Evolutionary conservation across 2,797 vertebrate genomes (phyloP).

Genomic region (Spinus olivaceus): DNA sequence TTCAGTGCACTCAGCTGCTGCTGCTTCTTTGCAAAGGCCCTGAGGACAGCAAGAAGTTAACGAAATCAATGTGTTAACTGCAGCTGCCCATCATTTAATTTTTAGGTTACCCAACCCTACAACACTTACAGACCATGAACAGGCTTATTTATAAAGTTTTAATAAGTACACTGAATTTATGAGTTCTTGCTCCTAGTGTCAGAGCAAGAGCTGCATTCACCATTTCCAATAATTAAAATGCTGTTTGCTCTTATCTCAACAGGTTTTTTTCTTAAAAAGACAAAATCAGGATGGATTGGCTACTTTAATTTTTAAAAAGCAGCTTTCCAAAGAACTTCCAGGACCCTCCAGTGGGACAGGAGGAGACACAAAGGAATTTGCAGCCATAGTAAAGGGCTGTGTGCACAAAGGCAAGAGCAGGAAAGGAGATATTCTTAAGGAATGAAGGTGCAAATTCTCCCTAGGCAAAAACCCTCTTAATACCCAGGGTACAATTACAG

Average conservation of each 20-base stretch:
- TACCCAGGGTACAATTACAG: neutral
- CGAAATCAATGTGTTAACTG: neutral
- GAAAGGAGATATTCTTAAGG: neutral
- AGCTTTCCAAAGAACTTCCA: neutral
- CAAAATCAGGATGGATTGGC: neutral
- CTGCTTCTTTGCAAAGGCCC: constrained; percentile 96
- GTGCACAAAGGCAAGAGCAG: neutral
- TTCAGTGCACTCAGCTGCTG: constrained; percentile 95
- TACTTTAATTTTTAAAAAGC: neutral
- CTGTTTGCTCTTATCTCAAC: neutral
- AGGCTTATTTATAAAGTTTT: neutral
- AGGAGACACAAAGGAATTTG: neutral
- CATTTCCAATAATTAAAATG: neutral
- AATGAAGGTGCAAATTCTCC: neutral
- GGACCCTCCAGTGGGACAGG: neutral
- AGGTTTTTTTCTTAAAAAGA: neutral
- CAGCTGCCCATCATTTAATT: neutral
- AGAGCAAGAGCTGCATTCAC: neutral
- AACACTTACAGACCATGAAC: neutral
- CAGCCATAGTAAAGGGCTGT: neutral
- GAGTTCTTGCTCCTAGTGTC: neutral
- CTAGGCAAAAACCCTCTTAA: neutral
- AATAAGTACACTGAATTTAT: neutral
- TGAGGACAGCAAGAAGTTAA: constrained; percentile 38
- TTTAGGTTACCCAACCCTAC: neutral